These are phyloP conservation scores for Botrylloides violaceus DNA, from an alignment of 23 tunicate species.

Conservation along the genomic window DNA sequence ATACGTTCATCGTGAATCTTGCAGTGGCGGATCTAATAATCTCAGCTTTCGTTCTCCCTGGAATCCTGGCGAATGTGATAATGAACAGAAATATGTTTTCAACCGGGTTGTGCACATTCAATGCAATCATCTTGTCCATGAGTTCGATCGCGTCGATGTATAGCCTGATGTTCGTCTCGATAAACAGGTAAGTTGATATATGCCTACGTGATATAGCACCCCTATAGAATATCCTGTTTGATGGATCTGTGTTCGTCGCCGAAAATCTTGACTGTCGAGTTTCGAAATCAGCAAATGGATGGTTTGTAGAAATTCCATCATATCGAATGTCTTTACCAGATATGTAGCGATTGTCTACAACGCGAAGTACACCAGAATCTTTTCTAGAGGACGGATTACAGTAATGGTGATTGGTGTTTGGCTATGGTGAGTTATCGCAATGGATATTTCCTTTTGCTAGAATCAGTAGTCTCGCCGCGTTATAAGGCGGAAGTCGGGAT, in stretches of 20 bases:
- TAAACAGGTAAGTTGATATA: constrained; percentile 3
- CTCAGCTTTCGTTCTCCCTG: constrained; percentile 13
- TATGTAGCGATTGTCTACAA: constrained; percentile 10
- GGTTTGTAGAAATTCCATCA: too few species aligned
- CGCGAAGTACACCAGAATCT: constrained; percentile 10
- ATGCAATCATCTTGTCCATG: constrained; percentile 5
- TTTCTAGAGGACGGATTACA: not conserved
- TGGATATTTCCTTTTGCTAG: too few species aligned
- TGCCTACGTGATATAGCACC: too few species aligned
- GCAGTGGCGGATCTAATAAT: constrained; percentile 22
- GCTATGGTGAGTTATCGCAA: constrained; percentile 28
- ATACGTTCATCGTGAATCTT: constrained; percentile 20
- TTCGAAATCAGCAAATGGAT: too few species aligned
- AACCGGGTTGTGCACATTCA: constrained; percentile 8
- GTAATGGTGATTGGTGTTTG: constrained; percentile 15
- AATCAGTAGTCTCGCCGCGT: too few species aligned
- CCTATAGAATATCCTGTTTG: too few species aligned
- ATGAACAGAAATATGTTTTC: constrained; percentile 16
- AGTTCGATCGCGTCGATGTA: constrained; percentile 27
- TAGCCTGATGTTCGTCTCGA: constrained; percentile 25
- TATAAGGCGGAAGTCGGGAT: too few species aligned
- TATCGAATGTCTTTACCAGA: too few species aligned
- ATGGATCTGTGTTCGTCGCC: too few species aligned
- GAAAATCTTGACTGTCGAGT: too few species aligned
- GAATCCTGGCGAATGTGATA: constrained; percentile 10